Evolutionary conservation across 2,113 vertebrate species (phyloP), one percentile per base, ranked within the genome.

Genomic region (Montifringilla adamsi): DNA sequence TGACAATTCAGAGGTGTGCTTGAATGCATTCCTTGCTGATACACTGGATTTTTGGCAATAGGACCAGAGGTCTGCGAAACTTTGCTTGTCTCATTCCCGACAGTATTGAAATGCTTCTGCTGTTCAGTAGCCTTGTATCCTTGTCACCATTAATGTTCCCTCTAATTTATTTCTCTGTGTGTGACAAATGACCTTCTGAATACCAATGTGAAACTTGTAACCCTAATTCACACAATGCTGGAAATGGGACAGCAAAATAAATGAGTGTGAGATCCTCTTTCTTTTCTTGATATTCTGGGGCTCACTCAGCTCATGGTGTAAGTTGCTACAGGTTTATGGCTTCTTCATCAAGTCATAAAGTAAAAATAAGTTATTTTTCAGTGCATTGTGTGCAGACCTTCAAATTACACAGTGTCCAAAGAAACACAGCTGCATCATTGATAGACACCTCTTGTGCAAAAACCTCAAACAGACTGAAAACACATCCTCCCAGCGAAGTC

Each of bases 161-260:
- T n/a, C 39, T 87, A 69, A 83, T 89, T 80, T 91, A 83, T 94
- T 95, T 77, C 56, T 68, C 31, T 39, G 2, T 70, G 81, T 89
- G 67, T 87, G 78, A 95, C 82, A 93, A 90, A 95, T 74, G 70
- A 66, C 53, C 53, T 84, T 27, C 67, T 91, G 75, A 94, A 85
- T 67, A 63, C 63, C 64, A 77, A 1, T 58, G 58, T 67, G 50
- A 80, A 76, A 62, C 37, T 10, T 62, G 43, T 67, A 76, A 46
- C 20, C 55, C 37, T 93, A 62, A 66, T 69, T 94, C 50, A 11
- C 46, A 46, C 0, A 2, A 33, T 41, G 43, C 28, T 6, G 2
- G 14, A 76, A 82, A 76, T 26, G 33, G 46, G 50, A 82, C 41
- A 74, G 58, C 46, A 70, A 90, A 90, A 91, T 73, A 66, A 53